A percentile compares a stretch with the other conserved stretches of the same genome.
Evolutionary conservation across 2,888 invertebrate species (phyloP).

Genomic region (Amiota minor): DNA sequence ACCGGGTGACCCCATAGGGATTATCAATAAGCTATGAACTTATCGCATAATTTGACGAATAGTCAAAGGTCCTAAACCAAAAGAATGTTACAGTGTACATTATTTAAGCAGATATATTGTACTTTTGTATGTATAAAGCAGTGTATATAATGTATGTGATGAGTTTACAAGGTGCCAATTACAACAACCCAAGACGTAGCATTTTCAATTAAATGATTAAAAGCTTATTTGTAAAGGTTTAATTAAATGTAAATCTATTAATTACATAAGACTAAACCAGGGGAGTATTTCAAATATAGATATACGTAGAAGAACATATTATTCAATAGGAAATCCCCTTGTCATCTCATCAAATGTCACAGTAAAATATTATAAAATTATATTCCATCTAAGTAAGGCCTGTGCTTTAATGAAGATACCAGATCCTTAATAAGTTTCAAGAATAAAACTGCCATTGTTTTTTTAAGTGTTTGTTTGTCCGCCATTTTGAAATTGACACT

Average conservation of each 20-base stretch:
- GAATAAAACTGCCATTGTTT: background rate
- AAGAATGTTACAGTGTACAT: too few species aligned
- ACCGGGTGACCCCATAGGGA: background rate
- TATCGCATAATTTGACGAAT: background rate
- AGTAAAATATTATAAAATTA: too few species aligned
- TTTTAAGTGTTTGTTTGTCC: background rate
- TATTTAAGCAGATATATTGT: too few species aligned
- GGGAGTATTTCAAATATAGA: background rate
- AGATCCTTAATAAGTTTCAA: too few species aligned
- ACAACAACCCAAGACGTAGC: background rate
- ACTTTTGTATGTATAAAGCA: too few species aligned
- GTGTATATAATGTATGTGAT: background rate
- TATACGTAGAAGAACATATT: too few species aligned
- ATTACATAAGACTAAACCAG: constrained; percentile 20
- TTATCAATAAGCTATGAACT: background rate
- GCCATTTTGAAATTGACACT: constrained; percentile 59
- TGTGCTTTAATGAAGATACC: too few species aligned
- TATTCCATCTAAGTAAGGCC: too few species aligned
- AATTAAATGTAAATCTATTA: constrained; percentile 14
- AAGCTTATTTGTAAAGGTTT: background rate
- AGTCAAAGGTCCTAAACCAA: too few species aligned
- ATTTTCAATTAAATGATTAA: background rate
- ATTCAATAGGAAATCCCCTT: too few species aligned
- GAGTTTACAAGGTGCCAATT: background rate
- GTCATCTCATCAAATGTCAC: too few species aligned